Percentiles rank a stretch among this genome's conserved stretches.
Evolutionary conservation across 2,797 vertebrate genomes (phyloP).

Genomic region (Acanthurus lineatus): DNA sequence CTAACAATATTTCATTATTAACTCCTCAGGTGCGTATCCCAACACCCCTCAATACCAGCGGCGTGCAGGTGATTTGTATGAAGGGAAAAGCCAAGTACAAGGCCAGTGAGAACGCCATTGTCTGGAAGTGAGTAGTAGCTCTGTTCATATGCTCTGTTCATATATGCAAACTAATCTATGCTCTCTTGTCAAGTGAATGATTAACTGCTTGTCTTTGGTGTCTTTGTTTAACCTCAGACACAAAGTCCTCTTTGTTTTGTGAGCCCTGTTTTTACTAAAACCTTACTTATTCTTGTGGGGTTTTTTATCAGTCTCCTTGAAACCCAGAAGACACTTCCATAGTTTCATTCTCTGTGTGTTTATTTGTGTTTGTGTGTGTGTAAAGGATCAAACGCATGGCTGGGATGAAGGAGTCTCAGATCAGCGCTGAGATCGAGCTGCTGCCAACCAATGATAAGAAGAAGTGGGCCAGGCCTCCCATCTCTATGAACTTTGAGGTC

Average conservation of each 20-base stretch:
- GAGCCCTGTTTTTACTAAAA: no score
- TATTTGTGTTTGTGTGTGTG: constrained; percentile 14
- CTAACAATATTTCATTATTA: neutral
- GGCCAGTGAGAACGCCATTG: constrained; percentile 99
- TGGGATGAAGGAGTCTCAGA: constrained; percentile 99
- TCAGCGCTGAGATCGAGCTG: constrained; percentile 97
- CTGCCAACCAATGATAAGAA: constrained; percentile 99
- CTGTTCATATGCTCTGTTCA: no score
- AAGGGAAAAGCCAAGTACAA: constrained; percentile 99
- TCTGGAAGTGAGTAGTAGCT: constrained; percentile 95
- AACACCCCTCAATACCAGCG: constrained; percentile 97
- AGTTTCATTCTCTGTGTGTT: constrained; percentile 1
- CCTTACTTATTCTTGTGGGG: neutral
- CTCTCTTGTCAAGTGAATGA: constrained; percentile 5
- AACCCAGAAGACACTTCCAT: neutral
- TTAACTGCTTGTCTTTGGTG: constrained; percentile 4
- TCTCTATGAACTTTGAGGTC: constrained; percentile 99
- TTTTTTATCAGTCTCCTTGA: neutral
- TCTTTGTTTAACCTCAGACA: constrained; percentile 16
- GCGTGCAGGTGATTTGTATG: constrained; percentile 99
- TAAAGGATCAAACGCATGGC: constrained; percentile 98
- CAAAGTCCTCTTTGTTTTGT: neutral
- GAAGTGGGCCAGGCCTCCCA: constrained; percentile 98
- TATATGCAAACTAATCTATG: neutral
- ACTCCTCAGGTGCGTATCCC: constrained; percentile 94